Base-by-base conservation (phyloP, 1,140 invertebrate species). In the Bombus consobrinus region DNA sequence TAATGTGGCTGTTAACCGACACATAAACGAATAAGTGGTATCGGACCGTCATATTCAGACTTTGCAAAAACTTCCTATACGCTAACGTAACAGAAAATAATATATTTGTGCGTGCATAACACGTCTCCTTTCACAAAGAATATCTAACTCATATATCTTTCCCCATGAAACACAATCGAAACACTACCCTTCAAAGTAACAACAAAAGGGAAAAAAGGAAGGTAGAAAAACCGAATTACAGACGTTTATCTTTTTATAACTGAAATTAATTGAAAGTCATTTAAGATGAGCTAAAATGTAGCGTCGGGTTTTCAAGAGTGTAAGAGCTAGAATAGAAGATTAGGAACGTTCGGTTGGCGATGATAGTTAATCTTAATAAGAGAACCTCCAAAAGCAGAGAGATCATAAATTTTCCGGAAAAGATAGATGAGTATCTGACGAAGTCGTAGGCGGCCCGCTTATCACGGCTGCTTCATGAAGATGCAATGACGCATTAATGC, bases 401-500 rank as follows among this genome's bases (percentile, higher is more conserved):
- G 82, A 59, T 12, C 82, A 72, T 84, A 84, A 84, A 84, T 81
- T 85, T 85, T 73, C 68, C 43, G 78, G 77, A 41, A 85, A 85
- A 73, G 77, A 74, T 80, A 64, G 83, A 85, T 81, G 83, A 66
- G 78, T 85, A 85, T 81, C 57, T 62, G 69, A 57, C 43, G 62
- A 41, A 73, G 53, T 81, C 78, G 83, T 85, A 85, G 83, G 83
- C 83, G 83, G 78, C 69, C 34, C 41, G 62, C 81, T 85, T 85
- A 85, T 85, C 83, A 78, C 78, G 12, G 41, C 57, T 62, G 77
- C 83, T 85, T 80, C 78, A 81, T 81, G 83, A 85, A 81, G 83
- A 81, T 81, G 77, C 77, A 80, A 85, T 74, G 83, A 81, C 57
- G 78, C 83, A 85, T 85, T 85, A 85, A 85, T 85, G 83, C 83